Evolutionary conservation across 1,140 invertebrate species (phyloP).

Genomic region (Epicauta chinensis): DNA sequence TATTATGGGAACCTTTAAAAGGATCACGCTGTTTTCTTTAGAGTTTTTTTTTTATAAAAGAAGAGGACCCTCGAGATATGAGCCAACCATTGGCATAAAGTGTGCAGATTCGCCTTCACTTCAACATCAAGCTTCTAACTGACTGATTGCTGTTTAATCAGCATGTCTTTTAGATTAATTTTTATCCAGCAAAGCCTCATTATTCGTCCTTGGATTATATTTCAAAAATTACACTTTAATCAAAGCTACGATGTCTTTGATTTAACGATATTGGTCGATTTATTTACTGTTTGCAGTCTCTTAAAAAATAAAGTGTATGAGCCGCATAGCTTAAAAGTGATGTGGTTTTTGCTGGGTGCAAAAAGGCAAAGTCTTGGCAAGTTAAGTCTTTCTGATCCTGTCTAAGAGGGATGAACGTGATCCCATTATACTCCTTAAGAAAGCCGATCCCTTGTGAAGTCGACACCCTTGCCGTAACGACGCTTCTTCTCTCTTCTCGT

Average conservation of each 20-base stretch:
- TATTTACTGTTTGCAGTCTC: background rate
- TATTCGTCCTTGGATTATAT: conserved; percentile 30
- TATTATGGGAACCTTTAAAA: conserved; percentile 35
- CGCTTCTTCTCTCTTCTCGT: conserved; percentile 20
- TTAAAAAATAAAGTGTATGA: background rate
- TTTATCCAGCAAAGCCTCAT: too few species aligned
- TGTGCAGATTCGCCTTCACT: conserved; percentile 17
- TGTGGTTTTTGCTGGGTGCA: background rate
- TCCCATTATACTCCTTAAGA: conserved; percentile 44
- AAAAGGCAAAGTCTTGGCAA: conserved; percentile 33
- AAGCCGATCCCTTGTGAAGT: conserved; percentile 41
- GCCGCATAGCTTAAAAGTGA: too few species aligned
- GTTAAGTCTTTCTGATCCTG: conserved; percentile 37
- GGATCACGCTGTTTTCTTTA: conserved; percentile 35
- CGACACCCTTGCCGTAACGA: conserved; percentile 39
- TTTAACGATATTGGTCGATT: background rate
- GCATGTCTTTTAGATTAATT: conserved; percentile 37
- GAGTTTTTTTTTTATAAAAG: conserved; percentile 27
- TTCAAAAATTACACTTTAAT: conserved; percentile 29
- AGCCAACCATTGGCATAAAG: conserved; percentile 32
- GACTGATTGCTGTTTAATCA: conserved; percentile 38
- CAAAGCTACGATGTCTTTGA: conserved; percentile 10
- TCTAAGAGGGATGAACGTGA: conserved; percentile 44
- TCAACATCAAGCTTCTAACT: conserved; percentile 29
- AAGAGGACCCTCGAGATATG: conserved; percentile 36